Percentiles rank a stretch among this genome's conserved stretches.
Evolutionary conservation across 2,888 invertebrate species (phyloP).

Genomic region (Drepana falcataria): DNA sequence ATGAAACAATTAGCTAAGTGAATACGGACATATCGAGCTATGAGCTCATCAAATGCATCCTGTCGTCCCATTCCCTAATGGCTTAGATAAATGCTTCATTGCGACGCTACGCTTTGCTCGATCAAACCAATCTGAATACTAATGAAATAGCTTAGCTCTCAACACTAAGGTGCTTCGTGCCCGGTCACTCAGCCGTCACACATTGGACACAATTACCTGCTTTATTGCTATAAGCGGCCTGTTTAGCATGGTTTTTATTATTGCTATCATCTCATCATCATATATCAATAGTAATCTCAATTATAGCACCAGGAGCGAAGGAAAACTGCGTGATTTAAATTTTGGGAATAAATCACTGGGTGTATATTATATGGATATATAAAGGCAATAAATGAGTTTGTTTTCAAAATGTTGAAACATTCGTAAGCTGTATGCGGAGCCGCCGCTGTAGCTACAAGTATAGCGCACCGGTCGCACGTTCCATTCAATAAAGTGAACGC

Average conservation of each 20-base stretch:
- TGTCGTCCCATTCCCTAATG: slow-evolving; percentile 14
- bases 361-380: too few relatives aligned
- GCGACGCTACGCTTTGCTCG: slow-evolving; percentile 2
- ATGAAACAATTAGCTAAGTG: background rate
- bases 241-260: too few relatives aligned
- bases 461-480: background rate
- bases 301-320: too few relatives aligned
- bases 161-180: too few relatives aligned
- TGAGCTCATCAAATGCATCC: slow-evolving; percentile 11
- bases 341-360: too few relatives aligned
- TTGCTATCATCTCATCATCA: too few relatives aligned
- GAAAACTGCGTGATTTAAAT: too few relatives aligned
- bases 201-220: too few relatives aligned
- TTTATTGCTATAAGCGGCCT: too few relatives aligned
- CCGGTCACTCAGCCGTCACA: too few relatives aligned
- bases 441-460: background rate
- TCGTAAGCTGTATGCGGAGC: background rate
- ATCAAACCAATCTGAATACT: slow-evolving; percentile 5
- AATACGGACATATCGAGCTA: background rate
- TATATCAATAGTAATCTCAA: too few relatives aligned
- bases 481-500: slow-evolving; percentile 1
- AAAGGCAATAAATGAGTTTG: too few relatives aligned
- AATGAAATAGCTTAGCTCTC: background rate
- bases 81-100: slow-evolving; percentile 13
- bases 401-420: background rate